Percentiles rank a stretch among this genome's conserved stretches.
These are phyloP conservation scores for Eupsilia transversa DNA, from an alignment of 2,888 invertebrate species.

Conservation along the genomic window DNA sequence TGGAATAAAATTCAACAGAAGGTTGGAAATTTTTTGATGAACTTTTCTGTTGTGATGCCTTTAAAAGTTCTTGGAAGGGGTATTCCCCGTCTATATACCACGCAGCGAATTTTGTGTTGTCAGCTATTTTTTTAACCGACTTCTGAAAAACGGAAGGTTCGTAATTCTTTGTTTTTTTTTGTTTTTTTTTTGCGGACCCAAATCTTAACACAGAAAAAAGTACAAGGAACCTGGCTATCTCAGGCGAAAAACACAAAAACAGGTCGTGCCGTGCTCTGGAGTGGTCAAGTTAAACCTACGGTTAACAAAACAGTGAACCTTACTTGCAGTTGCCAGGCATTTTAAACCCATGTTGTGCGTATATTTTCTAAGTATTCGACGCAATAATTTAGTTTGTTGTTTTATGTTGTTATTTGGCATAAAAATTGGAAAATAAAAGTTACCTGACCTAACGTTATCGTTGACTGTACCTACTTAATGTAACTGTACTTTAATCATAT, in stretches of 20 bases:
- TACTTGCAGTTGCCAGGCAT: neutral
- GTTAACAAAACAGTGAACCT: neutral
- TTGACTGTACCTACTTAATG: too few relatives aligned
- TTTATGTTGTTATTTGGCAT: too few relatives aligned
- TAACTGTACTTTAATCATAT: too few relatives aligned
- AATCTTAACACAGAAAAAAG: neutral
- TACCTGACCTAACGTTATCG: too few relatives aligned
- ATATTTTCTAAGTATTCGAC: neutral
- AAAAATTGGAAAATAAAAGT: too few relatives aligned
- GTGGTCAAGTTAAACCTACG: too few relatives aligned
- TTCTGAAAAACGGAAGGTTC: too few relatives aligned
- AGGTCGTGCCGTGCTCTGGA: neutral
- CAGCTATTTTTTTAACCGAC: neutral
- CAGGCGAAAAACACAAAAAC: neutral
- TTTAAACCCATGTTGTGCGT: neutral
- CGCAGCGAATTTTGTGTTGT: neutral
- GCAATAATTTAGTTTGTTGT: too few relatives aligned
- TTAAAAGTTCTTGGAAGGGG: too few relatives aligned
- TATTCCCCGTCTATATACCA: neutral
- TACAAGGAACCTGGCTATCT: rapidly evolving
- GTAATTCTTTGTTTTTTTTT: too few relatives aligned
- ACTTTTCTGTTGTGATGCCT: neutral
- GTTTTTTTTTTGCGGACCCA: too few relatives aligned
- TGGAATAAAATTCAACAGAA: neutral
- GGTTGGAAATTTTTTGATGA: rapidly evolving